Percentiles rank a stretch among this genome's conserved stretches.
Conservation (phyloP, 2,797 vertebrate species). For the Zenarchopterus dispar region DNA sequence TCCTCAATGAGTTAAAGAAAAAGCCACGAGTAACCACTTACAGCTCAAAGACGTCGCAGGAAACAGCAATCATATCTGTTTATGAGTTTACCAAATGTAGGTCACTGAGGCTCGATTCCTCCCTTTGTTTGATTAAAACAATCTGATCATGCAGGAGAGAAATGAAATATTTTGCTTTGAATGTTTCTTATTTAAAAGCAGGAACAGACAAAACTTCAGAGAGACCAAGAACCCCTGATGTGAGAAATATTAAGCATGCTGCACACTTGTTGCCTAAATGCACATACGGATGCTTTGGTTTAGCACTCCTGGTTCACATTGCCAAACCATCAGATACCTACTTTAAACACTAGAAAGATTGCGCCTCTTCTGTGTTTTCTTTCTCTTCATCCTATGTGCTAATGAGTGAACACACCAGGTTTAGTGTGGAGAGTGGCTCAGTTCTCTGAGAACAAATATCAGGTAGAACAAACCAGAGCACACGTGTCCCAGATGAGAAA, state of each 20-base stretch:
- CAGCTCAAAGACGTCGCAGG: no score
- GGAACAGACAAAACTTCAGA: conserved; percentile 21
- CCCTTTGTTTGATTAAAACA: conserved; percentile 14
- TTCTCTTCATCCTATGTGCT: conserved; percentile 56
- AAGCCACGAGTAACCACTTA: no score
- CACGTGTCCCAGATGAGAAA: conserved; percentile 51
- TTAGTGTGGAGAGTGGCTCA: conserved; percentile 47
- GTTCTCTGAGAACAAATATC: conserved; percentile 56
- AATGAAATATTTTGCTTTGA: conserved; percentile 18
- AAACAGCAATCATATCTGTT: no score
- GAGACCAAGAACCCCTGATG: conserved; percentile 20
- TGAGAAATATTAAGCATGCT: conserved; percentile 37
- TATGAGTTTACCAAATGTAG: no score
- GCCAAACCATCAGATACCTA: conserved; percentile 46
- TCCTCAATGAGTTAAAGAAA: no score
- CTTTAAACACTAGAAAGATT: conserved; percentile 51
- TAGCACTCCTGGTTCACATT: conserved; percentile 11
- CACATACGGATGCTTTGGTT: conserved; percentile 51
- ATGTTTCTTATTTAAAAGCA: conserved; percentile 17
- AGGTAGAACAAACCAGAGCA: conserved; percentile 49
- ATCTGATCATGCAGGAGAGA: conserved; percentile 6
- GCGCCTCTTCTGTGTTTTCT: conserved; percentile 16
- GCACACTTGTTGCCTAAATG: conserved; percentile 41
- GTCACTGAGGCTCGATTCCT: no score
- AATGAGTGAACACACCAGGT: conserved; percentile 38